Evolutionary conservation across 2,113 vertebrate genomes (phyloP).

Genomic region (Marcusenius ussheri): DNA sequence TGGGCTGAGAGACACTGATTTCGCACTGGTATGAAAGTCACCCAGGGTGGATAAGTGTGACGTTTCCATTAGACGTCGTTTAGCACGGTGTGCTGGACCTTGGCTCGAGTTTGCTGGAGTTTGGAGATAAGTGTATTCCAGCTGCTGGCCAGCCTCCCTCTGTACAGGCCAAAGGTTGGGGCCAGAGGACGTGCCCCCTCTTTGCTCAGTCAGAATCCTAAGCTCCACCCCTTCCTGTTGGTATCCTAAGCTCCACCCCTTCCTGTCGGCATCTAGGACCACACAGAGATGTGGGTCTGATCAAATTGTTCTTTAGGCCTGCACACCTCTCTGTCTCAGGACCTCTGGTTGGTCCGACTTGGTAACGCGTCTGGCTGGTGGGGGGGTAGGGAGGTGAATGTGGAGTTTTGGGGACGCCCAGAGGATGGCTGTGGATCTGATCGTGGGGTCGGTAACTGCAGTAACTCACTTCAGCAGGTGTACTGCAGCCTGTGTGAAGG

Average conservation of each 20-base stretch:
- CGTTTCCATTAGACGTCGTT: not conserved
- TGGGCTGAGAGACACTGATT: not conserved
- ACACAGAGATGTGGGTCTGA: not conserved
- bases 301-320: not conserved
- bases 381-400: not conserved
- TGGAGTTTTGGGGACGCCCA: not conserved
- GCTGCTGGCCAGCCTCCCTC: not conserved
- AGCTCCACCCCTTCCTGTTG: not conserved
- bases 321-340: not conserved
- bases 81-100: not conserved
- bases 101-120: not conserved
- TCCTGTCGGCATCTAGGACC: not conserved
- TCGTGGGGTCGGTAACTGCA: not conserved
- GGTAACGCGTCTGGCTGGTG: not conserved
- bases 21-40: not conserved
- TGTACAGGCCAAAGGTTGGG: constrained; percentile 18
- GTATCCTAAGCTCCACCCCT: not conserved
- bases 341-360: not conserved
- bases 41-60: not conserved
- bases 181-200: not conserved
- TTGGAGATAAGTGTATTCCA: constrained; percentile 19
- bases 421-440: not conserved
- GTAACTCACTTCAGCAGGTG: not conserved
- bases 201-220: not conserved
- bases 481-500: not conserved